Conservation (phyloP, 2,888 invertebrate species). For the Heteromyza rotundicornis region DNA sequence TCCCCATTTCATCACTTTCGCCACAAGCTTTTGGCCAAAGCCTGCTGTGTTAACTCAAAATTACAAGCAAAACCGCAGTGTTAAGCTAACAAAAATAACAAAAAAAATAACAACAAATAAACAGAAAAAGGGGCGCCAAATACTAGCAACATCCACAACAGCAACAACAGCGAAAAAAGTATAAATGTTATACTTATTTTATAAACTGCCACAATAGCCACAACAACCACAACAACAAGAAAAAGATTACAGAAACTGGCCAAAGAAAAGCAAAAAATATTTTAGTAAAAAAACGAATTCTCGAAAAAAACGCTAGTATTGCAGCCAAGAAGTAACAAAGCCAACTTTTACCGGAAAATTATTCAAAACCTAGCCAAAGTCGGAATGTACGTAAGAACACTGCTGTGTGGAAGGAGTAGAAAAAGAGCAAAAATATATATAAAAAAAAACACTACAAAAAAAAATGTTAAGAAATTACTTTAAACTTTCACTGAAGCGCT, state of each 20-base stretch:
- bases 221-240: neutral
- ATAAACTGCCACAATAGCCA: neutral
- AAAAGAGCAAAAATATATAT: neutral
- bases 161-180: too few species aligned
- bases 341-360: slow-evolving; percentile 8
- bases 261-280: neutral
- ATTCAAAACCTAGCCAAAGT: slow-evolving; percentile 3
- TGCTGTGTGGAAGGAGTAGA: too few species aligned
- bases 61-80: neutral
- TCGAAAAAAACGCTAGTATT: neutral
- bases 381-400: too few species aligned
- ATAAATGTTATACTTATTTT: slow-evolving; percentile 1
- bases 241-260: too few species aligned
- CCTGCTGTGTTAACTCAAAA: neutral
- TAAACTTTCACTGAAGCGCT: slow-evolving; percentile 18
- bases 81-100: too few species aligned
- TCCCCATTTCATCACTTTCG: slow-evolving; percentile 6
- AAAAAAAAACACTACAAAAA: slow-evolving; percentile 2
- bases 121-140: too few species aligned
- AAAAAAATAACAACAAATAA: too few species aligned
- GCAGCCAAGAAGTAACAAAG: neutral
- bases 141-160: too few species aligned
- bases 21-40: slow-evolving; percentile 2
- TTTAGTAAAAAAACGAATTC: neutral
- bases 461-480: slow-evolving; percentile 2